Evolutionary conservation across 2,113 vertebrate species (phyloP).

Genomic region (Calyptommatus sinebrachiatus): DNA sequence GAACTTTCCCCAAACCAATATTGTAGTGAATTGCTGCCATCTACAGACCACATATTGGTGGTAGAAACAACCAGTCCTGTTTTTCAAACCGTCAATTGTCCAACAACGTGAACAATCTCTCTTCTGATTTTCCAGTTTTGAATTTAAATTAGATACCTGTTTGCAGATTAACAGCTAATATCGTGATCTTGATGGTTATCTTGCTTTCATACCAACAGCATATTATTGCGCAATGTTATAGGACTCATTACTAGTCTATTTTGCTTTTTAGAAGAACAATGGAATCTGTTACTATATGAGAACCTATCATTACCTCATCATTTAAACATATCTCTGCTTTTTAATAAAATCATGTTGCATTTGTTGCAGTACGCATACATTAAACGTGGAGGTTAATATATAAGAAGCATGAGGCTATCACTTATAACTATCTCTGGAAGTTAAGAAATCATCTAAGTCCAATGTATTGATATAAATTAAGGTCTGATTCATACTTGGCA

Average conservation of each 20-base stretch:
- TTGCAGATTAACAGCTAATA: not conserved
- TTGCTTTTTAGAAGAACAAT: not conserved
- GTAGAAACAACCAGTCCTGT: not conserved
- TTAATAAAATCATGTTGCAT: no score
- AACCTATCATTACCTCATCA: no score
- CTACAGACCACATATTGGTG: constrained; percentile 10
- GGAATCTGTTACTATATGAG: not conserved
- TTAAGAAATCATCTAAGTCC: no score
- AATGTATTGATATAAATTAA: no score
- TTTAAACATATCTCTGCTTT: no score
- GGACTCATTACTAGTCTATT: not conserved
- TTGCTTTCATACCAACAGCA: not conserved
- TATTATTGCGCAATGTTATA: not conserved
- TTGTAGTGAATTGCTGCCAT: constrained; percentile 21
- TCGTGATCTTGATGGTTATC: not conserved
- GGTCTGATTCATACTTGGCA: no score
- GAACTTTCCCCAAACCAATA: not conserved
- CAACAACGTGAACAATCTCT: not conserved
- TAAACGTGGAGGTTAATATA: no score
- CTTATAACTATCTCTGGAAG: no score
- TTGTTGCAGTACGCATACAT: no score
- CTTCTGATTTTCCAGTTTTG: not conserved
- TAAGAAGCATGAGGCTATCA: no score
- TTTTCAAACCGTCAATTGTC: not conserved
- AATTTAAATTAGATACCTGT: not conserved